These are phyloP conservation scores for Trissolcus japonicus DNA, from an alignment of 2,888 invertebrate species.

Conservation along the genomic window DNA sequence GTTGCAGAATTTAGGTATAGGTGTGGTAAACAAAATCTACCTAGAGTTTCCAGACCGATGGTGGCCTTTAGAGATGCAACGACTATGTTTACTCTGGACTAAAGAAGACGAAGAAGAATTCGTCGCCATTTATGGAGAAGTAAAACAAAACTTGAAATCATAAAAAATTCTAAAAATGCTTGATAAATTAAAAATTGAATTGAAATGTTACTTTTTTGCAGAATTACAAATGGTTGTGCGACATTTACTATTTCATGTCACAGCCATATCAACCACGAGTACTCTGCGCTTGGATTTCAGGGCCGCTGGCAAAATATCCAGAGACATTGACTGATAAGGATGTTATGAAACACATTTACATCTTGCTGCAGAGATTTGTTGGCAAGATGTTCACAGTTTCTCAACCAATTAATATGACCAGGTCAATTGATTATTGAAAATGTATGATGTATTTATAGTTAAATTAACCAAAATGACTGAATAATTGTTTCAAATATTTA, in stretches of 20 bases:
- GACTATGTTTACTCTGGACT: constrained; percentile 80
- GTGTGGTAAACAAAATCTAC: constrained; percentile 83
- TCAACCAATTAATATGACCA: constrained; percentile 77
- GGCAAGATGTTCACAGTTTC: constrained; percentile 78
- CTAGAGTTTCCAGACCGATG: constrained; percentile 82
- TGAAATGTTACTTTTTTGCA: constrained; percentile 48
- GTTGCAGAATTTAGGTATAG: constrained; percentile 79
- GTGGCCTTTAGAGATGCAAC: constrained; percentile 79
- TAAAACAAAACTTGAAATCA: constrained; percentile 39
- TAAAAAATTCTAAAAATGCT: not conserved
- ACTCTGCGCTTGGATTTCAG: constrained; percentile 85
- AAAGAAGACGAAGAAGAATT: constrained; percentile 78
- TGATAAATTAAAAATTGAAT: not conserved
- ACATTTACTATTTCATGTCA: constrained; percentile 83
- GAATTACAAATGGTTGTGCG: constrained; percentile 80
- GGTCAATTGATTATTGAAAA: constrained; percentile 71
- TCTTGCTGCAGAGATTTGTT: constrained; percentile 78
- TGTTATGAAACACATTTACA: constrained; percentile 77
- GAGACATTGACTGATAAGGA: constrained; percentile 80
- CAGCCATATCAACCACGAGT: constrained; percentile 81
- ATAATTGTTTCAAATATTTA: constrained; percentile 65
- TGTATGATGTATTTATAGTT: not conserved
- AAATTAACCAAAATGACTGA: not conserved
- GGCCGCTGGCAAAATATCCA: constrained; percentile 80
- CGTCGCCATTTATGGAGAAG: constrained; percentile 65